A percentile compares a stretch with the other conserved stretches of the same genome.
Conservation (phyloP, 2,888 invertebrate genomes). For the Crocallis elinguaria region DNA sequence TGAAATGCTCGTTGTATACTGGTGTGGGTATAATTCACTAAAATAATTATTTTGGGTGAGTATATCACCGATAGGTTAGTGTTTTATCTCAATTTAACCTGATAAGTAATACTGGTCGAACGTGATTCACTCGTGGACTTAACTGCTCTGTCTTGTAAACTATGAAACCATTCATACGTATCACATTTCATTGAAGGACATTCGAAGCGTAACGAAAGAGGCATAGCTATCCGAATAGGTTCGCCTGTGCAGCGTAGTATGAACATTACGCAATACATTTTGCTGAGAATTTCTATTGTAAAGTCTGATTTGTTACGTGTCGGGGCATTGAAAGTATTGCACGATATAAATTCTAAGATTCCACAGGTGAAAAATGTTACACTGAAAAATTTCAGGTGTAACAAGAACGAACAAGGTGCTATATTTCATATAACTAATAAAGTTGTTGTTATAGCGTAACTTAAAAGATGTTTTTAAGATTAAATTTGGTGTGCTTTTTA, state of each 20-base stretch:
- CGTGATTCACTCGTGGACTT: not conserved
- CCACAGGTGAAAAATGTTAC: constrained; percentile 30
- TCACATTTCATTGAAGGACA: not conserved
- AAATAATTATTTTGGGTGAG: too few relatives aligned
- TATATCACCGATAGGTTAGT: too few relatives aligned
- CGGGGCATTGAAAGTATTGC: constrained; percentile 43
- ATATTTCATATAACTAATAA: too few relatives aligned
- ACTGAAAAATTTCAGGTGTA: too few relatives aligned
- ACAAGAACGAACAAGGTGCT: not conserved
- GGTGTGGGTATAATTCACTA: too few relatives aligned
- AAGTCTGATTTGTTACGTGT: constrained; percentile 51
- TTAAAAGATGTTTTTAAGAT: too few relatives aligned
- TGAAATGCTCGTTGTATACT: too few relatives aligned
- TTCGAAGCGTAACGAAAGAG: not conserved
- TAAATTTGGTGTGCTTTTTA: too few relatives aligned
- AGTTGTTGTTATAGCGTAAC: too few relatives aligned
- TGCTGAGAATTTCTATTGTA: constrained; percentile 48
- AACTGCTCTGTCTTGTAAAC: not conserved
- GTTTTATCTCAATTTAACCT: too few relatives aligned
- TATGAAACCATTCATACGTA: not conserved
- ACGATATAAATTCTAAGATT: constrained; percentile 39
- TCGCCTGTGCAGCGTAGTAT: constrained; percentile 20
- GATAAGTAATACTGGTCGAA: too few relatives aligned
- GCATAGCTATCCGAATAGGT: constrained; percentile 3
- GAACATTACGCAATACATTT: constrained; percentile 43